Base-by-base conservation (phyloP, 37 sponge, comb jelly and placozoan genomes). In the Halichondria panicea region DNA sequence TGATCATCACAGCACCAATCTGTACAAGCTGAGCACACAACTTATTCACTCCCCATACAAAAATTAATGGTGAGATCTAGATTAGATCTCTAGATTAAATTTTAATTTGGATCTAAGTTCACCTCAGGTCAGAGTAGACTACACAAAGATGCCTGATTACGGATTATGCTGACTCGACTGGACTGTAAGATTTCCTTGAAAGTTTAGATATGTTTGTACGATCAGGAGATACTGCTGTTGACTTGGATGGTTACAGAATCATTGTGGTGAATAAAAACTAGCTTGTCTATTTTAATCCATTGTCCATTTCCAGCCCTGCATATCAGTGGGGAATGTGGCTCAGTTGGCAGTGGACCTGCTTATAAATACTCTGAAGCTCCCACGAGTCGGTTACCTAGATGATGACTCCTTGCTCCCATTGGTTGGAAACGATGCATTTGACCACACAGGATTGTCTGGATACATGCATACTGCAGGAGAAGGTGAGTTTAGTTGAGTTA, bases 261-360 rank as follows among this genome's bases (percentile, higher is more conserved):
- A 34, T 77, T 27, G 31, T 77, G 34, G 78, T 77, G 32, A 75
- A 63, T 70, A n/a, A 2, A 30, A 3, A 42, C 2, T 13, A 38
- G 6, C 5, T n/a, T 34, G 6, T 38, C 70, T 44, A 41, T 11
- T 8, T 3, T 45, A 19, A 43, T 48, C 21, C 34, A 4, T 25
- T 3, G 30, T 38, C 50, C 24, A 21, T 69, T 38, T 55, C 11
- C 53, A 89, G 90, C 90, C 90, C 4, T 77, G 76, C 41, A 74
- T 89, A 0, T 83, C 84, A 13, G 90, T 89, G 21, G 90, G 90
- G 7, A 89, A 89, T 60, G 81, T 89, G 0, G 71, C 69, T 13
- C 90, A 89, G 80, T 45, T 89, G 64, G 28, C 81, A 21, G 64
- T 68, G 28, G 90, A 89, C 74, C 81, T 89, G 15, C 41, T 89